Conservation (phyloP, 2,797 vertebrate genomes). For the Enteromius mattozi region DNA sequence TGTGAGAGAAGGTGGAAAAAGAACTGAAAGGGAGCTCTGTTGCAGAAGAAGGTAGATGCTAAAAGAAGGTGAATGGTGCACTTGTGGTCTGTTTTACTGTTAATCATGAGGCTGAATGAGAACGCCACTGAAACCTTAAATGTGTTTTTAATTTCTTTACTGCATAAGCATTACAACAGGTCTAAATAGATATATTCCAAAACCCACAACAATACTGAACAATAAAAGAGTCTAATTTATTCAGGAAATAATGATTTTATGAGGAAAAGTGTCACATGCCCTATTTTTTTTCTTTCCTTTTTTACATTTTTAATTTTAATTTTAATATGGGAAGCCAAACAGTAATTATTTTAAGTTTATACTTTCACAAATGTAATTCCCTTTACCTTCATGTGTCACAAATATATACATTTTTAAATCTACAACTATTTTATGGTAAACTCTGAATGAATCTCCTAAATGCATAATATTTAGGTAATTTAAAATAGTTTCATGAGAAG, state of each 20-base stretch:
- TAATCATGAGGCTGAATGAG: conserved; percentile 68
- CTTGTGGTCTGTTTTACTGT: conserved; percentile 74
- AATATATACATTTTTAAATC: too few relatives aligned
- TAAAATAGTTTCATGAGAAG: not conserved
- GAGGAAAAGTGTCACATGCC: not conserved
- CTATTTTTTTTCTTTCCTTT: not conserved
- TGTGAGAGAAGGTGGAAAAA: conserved; percentile 70
- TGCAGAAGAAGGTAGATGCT: conserved; percentile 46
- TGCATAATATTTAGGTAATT: not conserved
- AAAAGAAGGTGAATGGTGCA: conserved; percentile 54
- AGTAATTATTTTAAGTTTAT: not conserved
- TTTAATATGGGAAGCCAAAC: not conserved
- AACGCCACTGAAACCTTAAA: conserved; percentile 48
- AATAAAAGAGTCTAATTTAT: not conserved
- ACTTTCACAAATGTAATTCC: not conserved
- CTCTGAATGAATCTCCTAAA: not conserved
- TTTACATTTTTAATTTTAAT: not conserved
- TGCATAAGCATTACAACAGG: not conserved
- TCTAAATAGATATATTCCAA: not conserved
- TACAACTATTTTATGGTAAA: not conserved
- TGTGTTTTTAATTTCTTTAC: conserved; percentile 27
- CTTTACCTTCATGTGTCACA: not conserved
- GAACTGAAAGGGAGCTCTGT: conserved; percentile 72
- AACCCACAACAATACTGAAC: not conserved
- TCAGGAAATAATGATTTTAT: not conserved